phyloP scores from a whole-genome alignment of 2,797 vertebrate genomes.

The Balearica regulorum region DNA sequence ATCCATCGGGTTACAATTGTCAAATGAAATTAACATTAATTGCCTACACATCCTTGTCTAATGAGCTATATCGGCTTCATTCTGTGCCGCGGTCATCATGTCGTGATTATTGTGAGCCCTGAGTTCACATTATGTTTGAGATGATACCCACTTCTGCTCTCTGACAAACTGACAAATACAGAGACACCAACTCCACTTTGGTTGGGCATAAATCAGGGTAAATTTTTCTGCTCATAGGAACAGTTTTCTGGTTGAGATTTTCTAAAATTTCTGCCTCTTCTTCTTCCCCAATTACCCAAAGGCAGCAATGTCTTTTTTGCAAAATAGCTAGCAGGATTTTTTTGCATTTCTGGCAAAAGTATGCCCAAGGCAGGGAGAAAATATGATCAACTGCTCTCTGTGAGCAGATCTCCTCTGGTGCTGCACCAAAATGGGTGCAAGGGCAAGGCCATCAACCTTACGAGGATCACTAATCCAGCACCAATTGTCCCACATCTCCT shows the following conservation, averaged over 20 bases:
- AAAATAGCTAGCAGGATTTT: neutral
- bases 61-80: neutral
- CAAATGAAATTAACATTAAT: neutral
- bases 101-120: neutral
- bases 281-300: neutral
- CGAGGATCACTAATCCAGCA: neutral
- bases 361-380: neutral
- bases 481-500: neutral
- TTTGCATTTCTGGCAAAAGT: neutral
- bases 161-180: neutral
- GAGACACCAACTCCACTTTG: neutral
- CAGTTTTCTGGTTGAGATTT: neutral
- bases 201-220: neutral
- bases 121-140: neutral
- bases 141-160: neutral
- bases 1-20: neutral
- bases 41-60: neutral
- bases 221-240: neutral
- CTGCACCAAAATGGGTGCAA: neutral
- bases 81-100: neutral
- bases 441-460: neutral
- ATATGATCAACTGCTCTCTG: neutral
- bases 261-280: neutral
- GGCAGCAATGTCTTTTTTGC: neutral
- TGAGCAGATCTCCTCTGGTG: neutral